Evolutionary conservation across 1,140 invertebrate genomes (phyloP).

Genomic region (Drosophila willistoni): DNA sequence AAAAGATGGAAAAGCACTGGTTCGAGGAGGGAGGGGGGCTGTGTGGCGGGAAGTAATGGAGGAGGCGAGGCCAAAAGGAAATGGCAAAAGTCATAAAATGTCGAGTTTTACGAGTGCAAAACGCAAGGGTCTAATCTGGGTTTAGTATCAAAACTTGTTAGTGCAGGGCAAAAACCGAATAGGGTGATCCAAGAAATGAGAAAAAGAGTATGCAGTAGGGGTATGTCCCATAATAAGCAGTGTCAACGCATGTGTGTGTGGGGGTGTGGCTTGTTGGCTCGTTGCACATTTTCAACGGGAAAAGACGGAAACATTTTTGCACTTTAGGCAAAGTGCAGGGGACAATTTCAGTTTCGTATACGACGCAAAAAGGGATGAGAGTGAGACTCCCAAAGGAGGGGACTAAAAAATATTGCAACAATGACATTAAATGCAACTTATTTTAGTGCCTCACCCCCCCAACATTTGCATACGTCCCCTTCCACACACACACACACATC

Average conservation of each 20-base stretch:
- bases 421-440: constrained; percentile 81
- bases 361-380: constrained; percentile 3
- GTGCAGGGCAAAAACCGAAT: constrained; percentile 18
- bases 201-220: constrained; percentile 20
- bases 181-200: background rate
- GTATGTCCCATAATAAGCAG: constrained; percentile 66
- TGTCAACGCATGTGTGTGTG: constrained; percentile 74
- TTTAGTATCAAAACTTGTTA: constrained; percentile 81
- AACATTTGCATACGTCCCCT: constrained; percentile 56
- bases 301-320: constrained; percentile 78
- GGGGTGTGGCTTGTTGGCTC: constrained; percentile 23
- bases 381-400: background rate
- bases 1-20: background rate
- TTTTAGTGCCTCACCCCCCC: constrained; percentile 41
- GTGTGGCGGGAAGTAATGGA: background rate
- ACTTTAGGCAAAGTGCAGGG: constrained; percentile 75
- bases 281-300: constrained; percentile 54
- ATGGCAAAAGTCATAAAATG: constrained; percentile 81
- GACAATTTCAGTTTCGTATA: constrained; percentile 40
- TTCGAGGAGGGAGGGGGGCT: too few relatives aligned
- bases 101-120: constrained; percentile 81
- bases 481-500: constrained; percentile 23
- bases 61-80: constrained; percentile 52
- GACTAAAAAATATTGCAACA: constrained; percentile 74
- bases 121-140: constrained; percentile 80